Evolutionary conservation across 2,888 invertebrate genomes (phyloP).

Genomic region (Diarsia mendica): DNA sequence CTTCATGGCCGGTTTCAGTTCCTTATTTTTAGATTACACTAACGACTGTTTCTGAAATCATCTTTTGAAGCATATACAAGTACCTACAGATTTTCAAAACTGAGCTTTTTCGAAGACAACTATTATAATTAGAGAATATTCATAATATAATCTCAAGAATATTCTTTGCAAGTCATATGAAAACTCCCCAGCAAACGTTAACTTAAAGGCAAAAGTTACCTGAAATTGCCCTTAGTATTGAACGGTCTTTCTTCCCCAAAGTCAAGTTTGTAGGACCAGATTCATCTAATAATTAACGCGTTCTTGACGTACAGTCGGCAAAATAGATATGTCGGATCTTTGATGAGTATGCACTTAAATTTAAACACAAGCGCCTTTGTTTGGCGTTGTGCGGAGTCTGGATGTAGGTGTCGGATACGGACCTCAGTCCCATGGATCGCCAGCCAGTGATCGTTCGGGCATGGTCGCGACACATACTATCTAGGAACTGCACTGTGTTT

Average conservation of each 20-base stretch:
- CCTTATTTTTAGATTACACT: too few species aligned
- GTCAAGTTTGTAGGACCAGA: constrained; percentile 19
- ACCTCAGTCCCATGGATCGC: too few species aligned
- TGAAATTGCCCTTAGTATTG: constrained; percentile 14
- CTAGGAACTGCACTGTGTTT: too few species aligned
- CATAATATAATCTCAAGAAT: too few species aligned
- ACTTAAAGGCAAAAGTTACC: constrained; percentile 27
- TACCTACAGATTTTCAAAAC: neutral
- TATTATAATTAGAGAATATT: neutral
- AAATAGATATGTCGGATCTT: constrained; percentile 9
- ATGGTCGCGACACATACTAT: too few species aligned
- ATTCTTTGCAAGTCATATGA: neutral
- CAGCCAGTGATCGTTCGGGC: too few species aligned
- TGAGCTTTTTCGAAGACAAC: neutral
- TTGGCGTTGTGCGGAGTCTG: too few species aligned
- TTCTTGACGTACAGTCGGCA: constrained; percentile 25
- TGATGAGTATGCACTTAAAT: too few species aligned
- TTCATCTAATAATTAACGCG: constrained; percentile 42
- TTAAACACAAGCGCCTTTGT: too few species aligned
- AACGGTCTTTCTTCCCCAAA: constrained; percentile 23
- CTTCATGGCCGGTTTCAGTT: too few species aligned
- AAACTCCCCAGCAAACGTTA: neutral
- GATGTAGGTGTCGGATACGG: too few species aligned
- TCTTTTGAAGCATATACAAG: neutral
- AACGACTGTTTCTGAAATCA: too few species aligned